Evolutionary conservation across 2,888 invertebrate genomes (phyloP).

Genomic region (Agriopis aurantiaria): DNA sequence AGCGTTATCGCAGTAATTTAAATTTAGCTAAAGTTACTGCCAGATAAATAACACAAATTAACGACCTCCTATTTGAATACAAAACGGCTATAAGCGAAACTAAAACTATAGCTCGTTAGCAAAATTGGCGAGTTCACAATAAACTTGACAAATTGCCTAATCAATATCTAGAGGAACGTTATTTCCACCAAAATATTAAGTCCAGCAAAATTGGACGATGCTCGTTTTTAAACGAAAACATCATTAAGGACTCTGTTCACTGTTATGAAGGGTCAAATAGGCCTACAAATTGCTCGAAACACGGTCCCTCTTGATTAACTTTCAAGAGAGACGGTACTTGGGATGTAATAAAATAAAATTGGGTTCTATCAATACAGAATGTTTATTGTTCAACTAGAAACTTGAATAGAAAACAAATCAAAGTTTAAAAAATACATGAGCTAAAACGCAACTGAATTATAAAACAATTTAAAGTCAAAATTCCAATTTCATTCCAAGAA

Average conservation of each 20-base stretch:
- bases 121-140: slow-evolving; percentile 36
- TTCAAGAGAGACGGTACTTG: slow-evolving; percentile 61
- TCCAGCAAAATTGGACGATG: slow-evolving; percentile 41
- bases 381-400: slow-evolving; percentile 41
- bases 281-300: slow-evolving; percentile 75
- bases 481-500: slow-evolving; percentile 21
- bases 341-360: slow-evolving; percentile 74
- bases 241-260: slow-evolving; percentile 66
- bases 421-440: slow-evolving; percentile 22
- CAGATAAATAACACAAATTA: slow-evolving; percentile 30
- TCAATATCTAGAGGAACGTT: slow-evolving; percentile 37
- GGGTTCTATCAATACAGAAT: slow-evolving; percentile 60
- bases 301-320: slow-evolving; percentile 77
- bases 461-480: slow-evolving; percentile 11
- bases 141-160: slow-evolving; percentile 39
- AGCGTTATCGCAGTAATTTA: neutral
- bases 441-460: slow-evolving; percentile 4
- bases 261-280: slow-evolving; percentile 76
- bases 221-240: slow-evolving; percentile 65
- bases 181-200: slow-evolving; percentile 37
- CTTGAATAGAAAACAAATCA: slow-evolving; percentile 19
- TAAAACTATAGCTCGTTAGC: slow-evolving; percentile 42
- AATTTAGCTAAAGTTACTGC: slow-evolving; percentile 19
- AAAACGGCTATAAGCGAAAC: slow-evolving; percentile 38
- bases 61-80: slow-evolving; percentile 38